Base-by-base conservation (phyloP, 2,888 invertebrate genomes). In the Habroteleia sp. region DNA sequence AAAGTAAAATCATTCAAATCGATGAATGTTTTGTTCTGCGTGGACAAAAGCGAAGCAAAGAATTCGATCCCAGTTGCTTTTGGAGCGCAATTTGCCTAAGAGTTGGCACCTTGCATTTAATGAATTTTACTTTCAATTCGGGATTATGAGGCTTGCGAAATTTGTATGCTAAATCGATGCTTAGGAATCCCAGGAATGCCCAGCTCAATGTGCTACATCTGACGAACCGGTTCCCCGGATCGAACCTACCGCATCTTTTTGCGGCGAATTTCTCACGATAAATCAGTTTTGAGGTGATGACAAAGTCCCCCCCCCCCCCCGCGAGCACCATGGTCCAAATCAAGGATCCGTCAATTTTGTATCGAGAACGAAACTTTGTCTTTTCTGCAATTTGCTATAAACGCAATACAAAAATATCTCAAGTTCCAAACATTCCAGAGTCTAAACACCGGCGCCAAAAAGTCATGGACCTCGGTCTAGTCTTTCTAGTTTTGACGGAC, bases 391-490 rank as follows among this genome's bases (percentile, higher is more conserved):
- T 46, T 48, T 27, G 31, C 13, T 31, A 31, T 50, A 33, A 42
- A 31, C 11, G 8, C 13, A 16, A 13, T 20, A 25, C 39, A 25
- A 37, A 35, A 62, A 48, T 31, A 35, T 39, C 14, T 25, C 37
- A 20, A 10, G 39, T 58, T 56, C 48, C 25, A 16, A 10, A 33
- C 68, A 69, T 58, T 69, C 29, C 16, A 29, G 6, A 3, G 13
- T 10, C 42, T 29, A 66, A 66, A 35, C 11, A 60, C 27, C 6
- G 68, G 56, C 52, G 60, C 44, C 69, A 50, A 69, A 60, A 50
- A 60, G 69, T 69, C 69, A 69, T 50, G 60, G 50, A 68, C 68
- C 68, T 11, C 56, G 16, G 29, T 27, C 17, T 41, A 37, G 44
- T 17, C 39, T 10, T 46, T 46, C 14, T 50, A 50, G 41, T 50